These are phyloP conservation scores for Ernsta delagoae DNA, from an alignment of 2,888 invertebrate genomes.

Conservation along the genomic window DNA sequence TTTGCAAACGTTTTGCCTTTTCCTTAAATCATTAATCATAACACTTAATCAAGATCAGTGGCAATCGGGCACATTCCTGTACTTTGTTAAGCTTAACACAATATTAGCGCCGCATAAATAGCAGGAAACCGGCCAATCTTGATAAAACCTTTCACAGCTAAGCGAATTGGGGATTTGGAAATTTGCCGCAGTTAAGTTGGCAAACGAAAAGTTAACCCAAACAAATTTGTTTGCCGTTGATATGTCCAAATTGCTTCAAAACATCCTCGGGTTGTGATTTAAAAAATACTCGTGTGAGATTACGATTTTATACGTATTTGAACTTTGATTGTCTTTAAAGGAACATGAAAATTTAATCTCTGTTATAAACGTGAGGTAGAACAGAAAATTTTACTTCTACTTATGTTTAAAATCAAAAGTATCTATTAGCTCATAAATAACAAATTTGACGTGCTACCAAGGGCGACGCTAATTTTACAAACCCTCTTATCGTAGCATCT, in stretches of 20 bases:
- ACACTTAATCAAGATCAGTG: constrained; percentile 5
- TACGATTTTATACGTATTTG: too few species aligned
- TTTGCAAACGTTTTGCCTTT: background rate
- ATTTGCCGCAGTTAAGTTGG: constrained; percentile 7
- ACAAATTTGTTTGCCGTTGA: background rate
- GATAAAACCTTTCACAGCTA: constrained; percentile 24
- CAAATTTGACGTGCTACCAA: too few species aligned
- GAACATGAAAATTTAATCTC: too few species aligned
- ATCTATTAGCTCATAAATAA: too few species aligned
- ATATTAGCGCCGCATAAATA: constrained; percentile 10
- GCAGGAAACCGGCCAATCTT: constrained; percentile 20
- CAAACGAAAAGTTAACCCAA: background rate
- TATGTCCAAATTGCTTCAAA: background rate
- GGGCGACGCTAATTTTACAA: too few species aligned
- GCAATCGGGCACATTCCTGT: background rate
- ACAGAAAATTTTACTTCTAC: too few species aligned
- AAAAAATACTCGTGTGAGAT: too few species aligned
- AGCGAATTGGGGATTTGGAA: constrained; percentile 12
- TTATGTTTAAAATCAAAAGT: too few species aligned
- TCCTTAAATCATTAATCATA: background rate
- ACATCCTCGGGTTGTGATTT: background rate
- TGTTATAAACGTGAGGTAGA: too few species aligned
- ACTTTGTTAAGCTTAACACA: constrained; percentile 10
- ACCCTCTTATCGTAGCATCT: background rate
- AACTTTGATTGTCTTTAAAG: too few species aligned